Base-by-base conservation (phyloP, 2,113 vertebrate species). In the Pygoscelis adeliae region DNA sequence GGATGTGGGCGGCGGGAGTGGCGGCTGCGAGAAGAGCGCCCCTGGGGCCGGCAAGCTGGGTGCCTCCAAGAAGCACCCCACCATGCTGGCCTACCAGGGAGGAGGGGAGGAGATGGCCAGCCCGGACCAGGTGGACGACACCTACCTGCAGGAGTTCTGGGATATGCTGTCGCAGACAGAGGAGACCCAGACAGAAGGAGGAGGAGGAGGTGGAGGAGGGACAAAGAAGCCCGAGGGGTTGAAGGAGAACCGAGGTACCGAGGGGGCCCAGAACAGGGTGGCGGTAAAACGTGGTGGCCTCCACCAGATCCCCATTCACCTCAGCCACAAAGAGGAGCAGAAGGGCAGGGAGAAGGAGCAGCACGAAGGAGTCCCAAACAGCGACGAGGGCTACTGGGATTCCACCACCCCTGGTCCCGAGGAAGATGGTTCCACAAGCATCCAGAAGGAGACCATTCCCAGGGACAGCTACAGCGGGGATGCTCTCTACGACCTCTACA, bases 51-150 rank as follows among this genome's bases (percentile, higher is more conserved):
- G 97, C 97, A 97, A 98, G 98, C 95, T 77, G 89, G 98, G 94
- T 32, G 93, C 96, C 49, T 72, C 97, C 93, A 98, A 98, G 97
- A 99, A 99, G 97, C 98, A 98, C 49, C 96, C 99, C 52, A 97
- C 98, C 62, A 98, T 99, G 97, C 98, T 99, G 93, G 99, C 99
- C 81, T 99, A 99, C 98, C 99, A 99, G 98, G 99, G 99, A 65
- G 99, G 99, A 58, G 99, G 99, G 62, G 99, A 99, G 95, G 99
- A 99, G 98, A 99, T 99, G 99, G 99, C 99, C 65, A 99, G 99
- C 97, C 99, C 99, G 1, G 99, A 99, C 20, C 99, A 98, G 94
- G 99, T 99, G 87, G 99, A 99, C 21, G 99, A 99, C 92, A 99
- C 99, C 22, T 99, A 98, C 86, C 99, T 99, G 96, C 99, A 99